A percentile compares a stretch with the other conserved stretches of the same genome.
These are phyloP conservation scores for Platorchestia sp. DNA, from an alignment of 1,140 invertebrate genomes.

Conservation along the genomic window DNA sequence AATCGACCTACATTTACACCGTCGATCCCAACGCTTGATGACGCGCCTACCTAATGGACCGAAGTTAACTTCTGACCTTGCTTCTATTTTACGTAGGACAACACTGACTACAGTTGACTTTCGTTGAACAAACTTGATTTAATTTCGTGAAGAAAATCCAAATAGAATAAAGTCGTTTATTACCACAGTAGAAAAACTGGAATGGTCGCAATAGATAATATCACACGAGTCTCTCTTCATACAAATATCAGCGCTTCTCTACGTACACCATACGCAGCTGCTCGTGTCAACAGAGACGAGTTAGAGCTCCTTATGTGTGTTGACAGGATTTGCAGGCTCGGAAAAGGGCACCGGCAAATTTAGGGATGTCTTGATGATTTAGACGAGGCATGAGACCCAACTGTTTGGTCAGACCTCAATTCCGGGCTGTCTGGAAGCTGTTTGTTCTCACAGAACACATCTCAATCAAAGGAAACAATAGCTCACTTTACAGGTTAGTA, in stretches of 20 bases:
- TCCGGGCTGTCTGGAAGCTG: background rate
- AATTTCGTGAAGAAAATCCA: background rate
- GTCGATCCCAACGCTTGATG: background rate
- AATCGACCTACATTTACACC: too few relatives aligned
- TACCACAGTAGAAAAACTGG: background rate
- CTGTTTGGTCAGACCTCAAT: background rate
- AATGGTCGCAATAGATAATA: background rate
- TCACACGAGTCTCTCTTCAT: background rate
- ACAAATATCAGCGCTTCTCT: background rate
- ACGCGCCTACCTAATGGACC: background rate
- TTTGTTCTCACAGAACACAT: background rate
- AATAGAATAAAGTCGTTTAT: background rate
- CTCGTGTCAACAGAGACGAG: background rate
- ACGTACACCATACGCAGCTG: background rate
- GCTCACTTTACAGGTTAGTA: background rate
- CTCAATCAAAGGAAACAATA: background rate
- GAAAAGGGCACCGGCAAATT: background rate
- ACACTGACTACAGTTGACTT: background rate
- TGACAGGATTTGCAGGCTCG: background rate
- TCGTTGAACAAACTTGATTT: background rate
- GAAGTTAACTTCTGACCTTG: background rate
- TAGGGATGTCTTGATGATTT: background rate
- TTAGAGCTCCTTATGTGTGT: background rate
- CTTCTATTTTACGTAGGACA: background rate
- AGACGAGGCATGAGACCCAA: background rate